Evolutionary conservation across 1,140 invertebrate species (phyloP).

Genomic region (Frieseomelitta varia): DNA sequence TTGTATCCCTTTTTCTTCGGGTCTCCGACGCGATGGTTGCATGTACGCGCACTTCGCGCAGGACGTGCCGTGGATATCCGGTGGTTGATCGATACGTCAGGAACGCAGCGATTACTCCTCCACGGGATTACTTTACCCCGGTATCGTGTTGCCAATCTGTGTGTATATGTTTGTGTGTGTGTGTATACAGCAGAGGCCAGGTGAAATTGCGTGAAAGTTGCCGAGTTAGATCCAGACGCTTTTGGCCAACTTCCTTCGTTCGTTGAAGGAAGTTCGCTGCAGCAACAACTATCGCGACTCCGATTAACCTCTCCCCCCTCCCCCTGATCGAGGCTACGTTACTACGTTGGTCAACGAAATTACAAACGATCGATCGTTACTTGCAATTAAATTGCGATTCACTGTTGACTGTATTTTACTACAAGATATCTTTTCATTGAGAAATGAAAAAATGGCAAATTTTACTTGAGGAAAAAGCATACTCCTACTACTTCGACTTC

Average conservation of each 20-base stretch:
- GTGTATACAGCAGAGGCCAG: not conserved
- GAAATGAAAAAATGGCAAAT: not conserved
- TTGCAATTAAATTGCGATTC: no score
- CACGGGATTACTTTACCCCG: slow-evolving; percentile 46
- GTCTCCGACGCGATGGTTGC: slow-evolving; percentile 9
- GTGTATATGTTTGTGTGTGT: slow-evolving; percentile 16
- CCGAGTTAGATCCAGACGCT: not conserved
- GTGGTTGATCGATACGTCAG: slow-evolving; percentile 53
- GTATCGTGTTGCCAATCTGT: slow-evolving; percentile 48
- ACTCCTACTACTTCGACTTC: not conserved
- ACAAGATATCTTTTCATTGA: no score
- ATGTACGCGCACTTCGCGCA: slow-evolving; percentile 29
- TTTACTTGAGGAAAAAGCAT: not conserved
- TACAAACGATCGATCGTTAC: no score
- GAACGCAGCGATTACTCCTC: slow-evolving; percentile 49
- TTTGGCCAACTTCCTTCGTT: slow-evolving; percentile 3
- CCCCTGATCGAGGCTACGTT: no score
- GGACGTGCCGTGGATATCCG: slow-evolving; percentile 48
- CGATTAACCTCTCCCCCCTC: no score
- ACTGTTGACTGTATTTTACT: no score
- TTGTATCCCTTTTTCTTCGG: slow-evolving; percentile 45
- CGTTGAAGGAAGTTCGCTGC: not conserved
- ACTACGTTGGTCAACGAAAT: no score
- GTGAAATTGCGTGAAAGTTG: slow-evolving; percentile 33
- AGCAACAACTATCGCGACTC: not conserved